These are phyloP conservation scores for Colistium nudipinnis DNA, from an alignment of 2,113 vertebrate genomes.

Conservation along the genomic window DNA sequence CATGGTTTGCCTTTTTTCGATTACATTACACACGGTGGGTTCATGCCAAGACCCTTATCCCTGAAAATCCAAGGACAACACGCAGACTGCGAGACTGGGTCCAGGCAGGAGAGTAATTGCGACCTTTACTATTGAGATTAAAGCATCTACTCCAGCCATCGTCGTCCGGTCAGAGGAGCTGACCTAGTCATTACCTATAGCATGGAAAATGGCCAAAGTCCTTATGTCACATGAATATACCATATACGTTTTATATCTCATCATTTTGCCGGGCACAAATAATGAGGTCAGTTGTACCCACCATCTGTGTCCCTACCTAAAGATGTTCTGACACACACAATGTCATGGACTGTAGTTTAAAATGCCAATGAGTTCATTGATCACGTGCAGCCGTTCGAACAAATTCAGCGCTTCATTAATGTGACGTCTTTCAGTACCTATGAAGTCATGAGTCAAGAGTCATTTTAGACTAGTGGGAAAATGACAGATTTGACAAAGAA, in stretches of 20 bases:
- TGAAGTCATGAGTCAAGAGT: slow-evolving; percentile 41
- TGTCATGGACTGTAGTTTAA: slow-evolving; percentile 48
- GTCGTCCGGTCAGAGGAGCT: slow-evolving; percentile 32
- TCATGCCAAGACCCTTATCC: slow-evolving; percentile 58
- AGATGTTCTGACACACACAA: slow-evolving; percentile 63
- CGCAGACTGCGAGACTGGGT: slow-evolving; percentile 41
- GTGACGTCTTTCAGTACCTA: slow-evolving; percentile 32
- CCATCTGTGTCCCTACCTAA: slow-evolving; percentile 34
- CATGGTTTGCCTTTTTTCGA: slow-evolving; percentile 62
- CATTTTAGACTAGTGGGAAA: slow-evolving; percentile 57
- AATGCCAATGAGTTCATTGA: slow-evolving; percentile 63
- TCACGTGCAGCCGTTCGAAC: slow-evolving; percentile 18
- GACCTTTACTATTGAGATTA: slow-evolving; percentile 58
- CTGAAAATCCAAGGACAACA: slow-evolving; percentile 69
- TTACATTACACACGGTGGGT: slow-evolving; percentile 59
- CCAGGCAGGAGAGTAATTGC: slow-evolving; percentile 56
- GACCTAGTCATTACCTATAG: slow-evolving; percentile 46
- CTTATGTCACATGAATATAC: slow-evolving; percentile 19
- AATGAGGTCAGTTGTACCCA: slow-evolving; percentile 54
- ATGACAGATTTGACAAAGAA: slow-evolving; percentile 73
- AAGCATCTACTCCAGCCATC: slow-evolving; percentile 37
- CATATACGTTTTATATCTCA: too few relatives aligned
- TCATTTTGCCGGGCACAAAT: slow-evolving; percentile 47
- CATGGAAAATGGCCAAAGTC: slow-evolving; percentile 54
- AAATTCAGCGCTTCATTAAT: neutral